Evolutionary conservation across 2,888 invertebrate species (phyloP).

Genomic region (Acronicta psi): DNA sequence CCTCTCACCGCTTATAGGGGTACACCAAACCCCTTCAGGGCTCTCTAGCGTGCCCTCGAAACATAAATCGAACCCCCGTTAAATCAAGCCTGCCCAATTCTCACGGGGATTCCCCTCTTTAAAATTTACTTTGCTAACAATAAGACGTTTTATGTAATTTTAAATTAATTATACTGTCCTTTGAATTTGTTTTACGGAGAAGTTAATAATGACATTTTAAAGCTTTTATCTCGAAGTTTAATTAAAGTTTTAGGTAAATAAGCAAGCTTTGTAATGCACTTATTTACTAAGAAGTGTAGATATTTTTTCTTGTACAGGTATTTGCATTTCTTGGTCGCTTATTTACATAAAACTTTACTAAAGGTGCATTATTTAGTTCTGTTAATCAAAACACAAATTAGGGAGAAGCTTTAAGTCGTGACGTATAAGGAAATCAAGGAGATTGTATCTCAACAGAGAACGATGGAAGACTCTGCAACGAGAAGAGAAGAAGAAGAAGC

Average conservation of each 20-base stretch:
- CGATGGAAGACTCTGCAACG: too few species aligned
- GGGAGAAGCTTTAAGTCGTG: too few species aligned
- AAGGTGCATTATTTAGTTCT: too few species aligned
- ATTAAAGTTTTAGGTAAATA: slow-evolving; percentile 13
- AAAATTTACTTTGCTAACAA: slow-evolving; percentile 75
- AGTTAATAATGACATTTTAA: slow-evolving; percentile 38
- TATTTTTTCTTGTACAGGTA: too few species aligned
- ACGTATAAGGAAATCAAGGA: too few species aligned
- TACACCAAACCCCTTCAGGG: slow-evolving; percentile 43
- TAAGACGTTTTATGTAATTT: slow-evolving; percentile 63
- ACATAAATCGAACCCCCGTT: slow-evolving; percentile 81
- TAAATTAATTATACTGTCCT: slow-evolving; percentile 45
- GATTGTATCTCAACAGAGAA: too few species aligned
- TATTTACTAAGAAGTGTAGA: too few species aligned
- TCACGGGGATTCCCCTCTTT: slow-evolving; percentile 75
- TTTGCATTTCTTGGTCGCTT: too few species aligned
- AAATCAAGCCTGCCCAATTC: slow-evolving; percentile 78
- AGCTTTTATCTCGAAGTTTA: slow-evolving; percentile 20
- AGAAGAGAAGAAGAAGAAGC: too few species aligned
- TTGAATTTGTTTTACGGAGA: slow-evolving; percentile 30
- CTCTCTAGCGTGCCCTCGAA: slow-evolving; percentile 72
- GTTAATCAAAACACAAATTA: too few species aligned
- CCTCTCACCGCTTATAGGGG: slow-evolving; percentile 36
- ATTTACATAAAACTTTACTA: too few species aligned
- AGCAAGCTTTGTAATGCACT: background rate